Percentiles rank a stretch among this genome's conserved stretches.
phyloP scores from a whole-genome alignment of 2,797 vertebrate genomes.

The Neosilurus mollespiculum region DNA sequence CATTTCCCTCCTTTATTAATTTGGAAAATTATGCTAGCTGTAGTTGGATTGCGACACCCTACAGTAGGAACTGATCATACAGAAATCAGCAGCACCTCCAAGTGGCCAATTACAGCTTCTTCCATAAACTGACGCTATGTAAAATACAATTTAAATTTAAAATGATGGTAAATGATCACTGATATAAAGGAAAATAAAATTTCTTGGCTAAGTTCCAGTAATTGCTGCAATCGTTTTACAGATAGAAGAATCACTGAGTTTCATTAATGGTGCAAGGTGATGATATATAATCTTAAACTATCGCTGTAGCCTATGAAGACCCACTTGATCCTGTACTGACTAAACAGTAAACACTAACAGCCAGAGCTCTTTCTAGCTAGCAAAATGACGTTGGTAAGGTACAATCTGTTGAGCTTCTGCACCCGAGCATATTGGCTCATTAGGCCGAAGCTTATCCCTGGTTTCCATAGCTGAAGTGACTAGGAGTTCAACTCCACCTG shows the following conservation, averaged over 20 bases:
- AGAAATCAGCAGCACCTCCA: constrained; percentile 33
- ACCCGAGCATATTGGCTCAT: too few species aligned
- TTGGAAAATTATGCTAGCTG: not conserved
- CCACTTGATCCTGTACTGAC: not conserved
- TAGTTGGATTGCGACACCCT: not conserved
- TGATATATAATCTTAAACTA: not conserved
- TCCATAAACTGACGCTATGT: not conserved
- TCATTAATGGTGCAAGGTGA: not conserved
- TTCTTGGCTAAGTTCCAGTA: not conserved
- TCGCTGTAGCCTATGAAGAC: not conserved
- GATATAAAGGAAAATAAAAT: not conserved
- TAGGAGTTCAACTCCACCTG: too few species aligned
- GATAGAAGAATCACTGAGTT: not conserved
- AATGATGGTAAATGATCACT: not conserved
- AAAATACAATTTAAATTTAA: not conserved
- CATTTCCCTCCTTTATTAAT: not conserved
- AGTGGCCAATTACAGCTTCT: constrained; percentile 10
- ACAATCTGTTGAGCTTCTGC: too few species aligned
- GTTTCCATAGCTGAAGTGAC: too few species aligned
- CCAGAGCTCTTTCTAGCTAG: not conserved
- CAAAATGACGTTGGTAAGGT: not conserved
- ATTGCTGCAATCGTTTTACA: not conserved
- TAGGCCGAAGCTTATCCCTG: too few species aligned
- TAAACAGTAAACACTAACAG: not conserved
- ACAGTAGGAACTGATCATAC: not conserved